Conservation (phyloP, 2,797 vertebrate species). For the Pangasius macronema region DNA sequence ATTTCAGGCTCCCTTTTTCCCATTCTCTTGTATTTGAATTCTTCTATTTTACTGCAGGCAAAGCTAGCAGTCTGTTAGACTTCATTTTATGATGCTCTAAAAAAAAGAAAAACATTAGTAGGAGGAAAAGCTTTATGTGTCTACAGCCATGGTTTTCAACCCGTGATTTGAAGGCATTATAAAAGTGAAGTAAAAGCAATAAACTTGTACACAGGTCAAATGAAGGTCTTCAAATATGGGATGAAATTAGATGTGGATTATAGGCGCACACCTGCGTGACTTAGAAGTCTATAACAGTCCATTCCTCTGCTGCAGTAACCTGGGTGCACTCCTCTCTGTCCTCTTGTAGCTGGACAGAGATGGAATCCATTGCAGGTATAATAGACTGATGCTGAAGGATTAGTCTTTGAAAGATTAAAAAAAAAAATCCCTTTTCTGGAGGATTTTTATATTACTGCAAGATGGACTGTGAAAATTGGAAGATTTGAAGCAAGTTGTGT, state of each 20-base stretch:
- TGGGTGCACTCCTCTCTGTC: constrained; percentile 12
- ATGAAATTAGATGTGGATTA: constrained; percentile 11
- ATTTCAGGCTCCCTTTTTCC: constrained; percentile 25
- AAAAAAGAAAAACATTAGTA: constrained; percentile 31
- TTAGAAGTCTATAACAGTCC: constrained; percentile 21
- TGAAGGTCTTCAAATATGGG: not conserved
- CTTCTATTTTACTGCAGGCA: constrained; percentile 38
- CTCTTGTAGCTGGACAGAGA: constrained; percentile 32
- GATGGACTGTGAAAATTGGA: constrained; percentile 3
- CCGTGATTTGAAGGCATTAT: not conserved
- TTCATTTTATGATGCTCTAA: constrained; percentile 37
- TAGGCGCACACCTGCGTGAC: constrained; percentile 15
- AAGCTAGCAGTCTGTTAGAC: constrained; percentile 42
- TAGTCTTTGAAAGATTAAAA: constrained; percentile 34
- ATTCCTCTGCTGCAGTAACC: constrained; percentile 17
- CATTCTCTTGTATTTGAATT: constrained; percentile 50
- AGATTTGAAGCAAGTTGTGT: not conserved
- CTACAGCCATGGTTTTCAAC: too few relatives aligned
- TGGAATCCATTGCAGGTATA: constrained; percentile 34
- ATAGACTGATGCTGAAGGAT: constrained; percentile 30
- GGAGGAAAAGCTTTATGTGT: constrained; percentile 24
- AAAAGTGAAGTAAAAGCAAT: not conserved
- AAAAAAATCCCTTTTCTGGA: not conserved
- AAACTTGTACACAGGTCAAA: not conserved
- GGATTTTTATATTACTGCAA: not conserved